phyloP scores from a whole-genome alignment of 2,888 invertebrate genomes.

The Pandemis cinnamomeana region DNA sequence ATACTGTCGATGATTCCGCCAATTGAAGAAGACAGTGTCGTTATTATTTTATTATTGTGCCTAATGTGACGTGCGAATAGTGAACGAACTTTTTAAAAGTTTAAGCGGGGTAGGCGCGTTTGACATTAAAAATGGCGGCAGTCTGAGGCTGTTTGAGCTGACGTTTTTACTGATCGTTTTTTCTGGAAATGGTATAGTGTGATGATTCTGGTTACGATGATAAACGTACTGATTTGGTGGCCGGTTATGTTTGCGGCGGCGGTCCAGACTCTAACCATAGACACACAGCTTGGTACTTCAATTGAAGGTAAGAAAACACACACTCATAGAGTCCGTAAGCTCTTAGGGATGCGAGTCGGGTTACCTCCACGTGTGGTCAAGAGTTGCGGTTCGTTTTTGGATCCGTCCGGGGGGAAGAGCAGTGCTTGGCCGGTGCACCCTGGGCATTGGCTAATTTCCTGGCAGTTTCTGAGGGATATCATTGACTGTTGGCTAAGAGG shows the following conservation, averaged over 20 bases:
- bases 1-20: too few species aligned
- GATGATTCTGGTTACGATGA: conserved; percentile 65
- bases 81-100: background rate
- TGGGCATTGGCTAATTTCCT: too few species aligned
- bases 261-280: conserved; percentile 75
- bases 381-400: too few species aligned
- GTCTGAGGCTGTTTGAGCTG: conserved; percentile 30
- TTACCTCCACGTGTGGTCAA: too few species aligned
- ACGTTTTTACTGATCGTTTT: conserved; percentile 2
- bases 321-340: background rate
- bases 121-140: conserved; percentile 43
- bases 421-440: too few species aligned
- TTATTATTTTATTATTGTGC: too few species aligned
- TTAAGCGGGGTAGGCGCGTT: background rate
- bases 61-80: too few species aligned
- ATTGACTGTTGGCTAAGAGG: too few species aligned
- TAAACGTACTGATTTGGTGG: conserved; percentile 68
- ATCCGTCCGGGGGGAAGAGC: too few species aligned
- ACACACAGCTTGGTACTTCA: conserved; percentile 77
- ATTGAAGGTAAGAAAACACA: conserved; percentile 71
- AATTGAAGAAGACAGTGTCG: too few species aligned
- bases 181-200: conserved; percentile 46
- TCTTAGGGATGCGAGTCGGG: too few species aligned
- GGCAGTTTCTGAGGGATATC: too few species aligned
- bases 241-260: conserved; percentile 71